Evolutionary conservation across 2,113 vertebrate genomes (phyloP).

Genomic region (Sceloporus undulatus): DNA sequence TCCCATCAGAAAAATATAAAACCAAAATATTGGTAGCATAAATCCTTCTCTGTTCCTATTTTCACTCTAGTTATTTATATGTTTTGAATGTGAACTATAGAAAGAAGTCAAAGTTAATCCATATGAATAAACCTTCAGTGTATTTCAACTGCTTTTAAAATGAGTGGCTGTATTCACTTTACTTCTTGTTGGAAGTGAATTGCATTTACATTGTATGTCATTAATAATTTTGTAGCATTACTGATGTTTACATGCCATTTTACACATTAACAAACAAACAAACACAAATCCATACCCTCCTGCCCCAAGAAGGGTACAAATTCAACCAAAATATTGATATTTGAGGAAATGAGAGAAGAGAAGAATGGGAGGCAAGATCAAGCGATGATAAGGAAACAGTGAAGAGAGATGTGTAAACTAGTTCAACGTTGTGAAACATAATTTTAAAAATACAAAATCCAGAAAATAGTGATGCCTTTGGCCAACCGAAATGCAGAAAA

Average conservation of each 20-base stretch:
- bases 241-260: not conserved
- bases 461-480: too few species aligned
- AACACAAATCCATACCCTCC: not conserved
- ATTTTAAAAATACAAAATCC: too few species aligned
- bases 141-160: conserved; percentile 63
- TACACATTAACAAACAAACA: not conserved
- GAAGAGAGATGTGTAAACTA: not conserved
- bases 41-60: conserved; percentile 63
- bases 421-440: not conserved
- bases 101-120: conserved; percentile 63
- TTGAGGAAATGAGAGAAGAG: not conserved
- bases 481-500: too few species aligned
- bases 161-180: conserved; percentile 35
- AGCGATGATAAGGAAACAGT: not conserved
- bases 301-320: not conserved
- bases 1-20: conserved; percentile 66
- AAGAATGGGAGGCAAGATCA: not conserved
- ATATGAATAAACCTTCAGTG: conserved; percentile 64
- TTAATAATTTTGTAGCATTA: not conserved
- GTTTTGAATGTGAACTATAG: conserved; percentile 63
- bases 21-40: conserved; percentile 51
- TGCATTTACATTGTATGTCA: conserved; percentile 46
- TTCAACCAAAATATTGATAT: not conserved
- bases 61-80: conserved; percentile 71
- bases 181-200: conserved; percentile 62